Conservation (phyloP, 2,888 invertebrate genomes). For the Lepidocyrtinus sp. region DNA sequence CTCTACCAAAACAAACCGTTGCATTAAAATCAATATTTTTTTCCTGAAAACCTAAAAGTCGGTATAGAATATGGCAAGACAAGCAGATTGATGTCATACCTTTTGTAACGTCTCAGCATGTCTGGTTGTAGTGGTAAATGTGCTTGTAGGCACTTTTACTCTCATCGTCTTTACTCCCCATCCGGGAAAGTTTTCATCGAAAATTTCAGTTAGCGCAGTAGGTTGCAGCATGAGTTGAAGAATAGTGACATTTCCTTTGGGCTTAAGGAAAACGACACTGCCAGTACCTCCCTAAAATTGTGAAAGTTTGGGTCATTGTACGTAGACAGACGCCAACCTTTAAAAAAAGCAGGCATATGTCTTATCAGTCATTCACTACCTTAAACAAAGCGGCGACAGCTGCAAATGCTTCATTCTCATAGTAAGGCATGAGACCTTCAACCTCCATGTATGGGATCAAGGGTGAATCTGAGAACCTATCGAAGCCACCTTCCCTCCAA, state of each 20-base stretch:
- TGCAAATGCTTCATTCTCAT: slow-evolving; percentile 64
- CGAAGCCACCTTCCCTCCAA: slow-evolving; percentile 58
- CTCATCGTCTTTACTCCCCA: slow-evolving; percentile 64
- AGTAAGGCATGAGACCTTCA: slow-evolving; percentile 64
- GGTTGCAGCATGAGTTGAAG: slow-evolving; percentile 64
- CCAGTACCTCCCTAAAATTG: slow-evolving; percentile 59
- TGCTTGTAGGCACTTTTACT: slow-evolving; percentile 56
- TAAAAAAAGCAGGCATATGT: background rate
- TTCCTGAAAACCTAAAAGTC: background rate
- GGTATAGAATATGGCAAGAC: no score
- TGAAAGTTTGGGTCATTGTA: background rate
- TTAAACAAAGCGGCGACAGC: slow-evolving; percentile 64
- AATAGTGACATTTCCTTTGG: slow-evolving; percentile 63
- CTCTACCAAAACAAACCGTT: slow-evolving; percentile 28
- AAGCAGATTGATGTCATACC: no score
- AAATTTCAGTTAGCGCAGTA: slow-evolving; percentile 62
- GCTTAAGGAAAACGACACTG: slow-evolving; percentile 63
- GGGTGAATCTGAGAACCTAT: slow-evolving; percentile 57
- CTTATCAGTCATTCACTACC: slow-evolving; percentile 30
- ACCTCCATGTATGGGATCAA: slow-evolving; percentile 62
- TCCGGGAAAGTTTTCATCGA: slow-evolving; percentile 65
- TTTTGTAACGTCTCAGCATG: slow-evolving; percentile 63
- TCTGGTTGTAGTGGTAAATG: slow-evolving; percentile 61
- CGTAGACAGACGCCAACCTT: background rate
- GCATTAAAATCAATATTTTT: background rate